Percentiles rank a stretch among this genome's conserved stretches.
Conservation (phyloP, 2,888 invertebrate genomes). For the Lasioglossum figueresi region DNA sequence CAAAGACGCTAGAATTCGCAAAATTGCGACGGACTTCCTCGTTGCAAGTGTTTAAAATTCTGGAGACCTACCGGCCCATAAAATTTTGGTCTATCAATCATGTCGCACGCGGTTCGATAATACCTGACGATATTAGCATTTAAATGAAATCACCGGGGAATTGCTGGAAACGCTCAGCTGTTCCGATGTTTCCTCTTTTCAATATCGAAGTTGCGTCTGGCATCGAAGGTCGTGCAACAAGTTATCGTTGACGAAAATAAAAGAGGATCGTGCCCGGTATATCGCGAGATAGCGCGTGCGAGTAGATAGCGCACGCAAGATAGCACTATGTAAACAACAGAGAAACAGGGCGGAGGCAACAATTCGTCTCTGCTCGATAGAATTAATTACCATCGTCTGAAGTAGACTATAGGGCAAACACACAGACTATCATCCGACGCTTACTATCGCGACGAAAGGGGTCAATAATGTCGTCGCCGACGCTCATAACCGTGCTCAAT, state of each 20-base stretch:
- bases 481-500: not conserved
- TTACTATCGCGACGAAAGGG: slow-evolving; percentile 1
- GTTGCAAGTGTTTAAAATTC: not conserved
- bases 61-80: not conserved
- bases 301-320: not conserved
- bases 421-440: not conserved
- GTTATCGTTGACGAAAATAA: not conserved
- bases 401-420: not conserved
- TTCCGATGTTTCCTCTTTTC: not conserved
- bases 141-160: no score
- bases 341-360: not conserved
- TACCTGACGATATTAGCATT: no score
- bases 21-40: not conserved
- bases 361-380: not conserved
- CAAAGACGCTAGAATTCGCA: not conserved
- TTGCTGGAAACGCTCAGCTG: no score
- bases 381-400: not conserved
- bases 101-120: no score
- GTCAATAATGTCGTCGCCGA: slow-evolving; percentile 10
- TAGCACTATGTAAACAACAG: not conserved
- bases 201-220: not conserved
- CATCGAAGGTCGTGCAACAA: not conserved
- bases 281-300: not conserved
- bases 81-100: not conserved
- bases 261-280: not conserved